A percentile compares a stretch with the other conserved stretches of the same genome.
Conservation (phyloP, 2,797 vertebrate species). For the Scyliorhinus canicula region DNA sequence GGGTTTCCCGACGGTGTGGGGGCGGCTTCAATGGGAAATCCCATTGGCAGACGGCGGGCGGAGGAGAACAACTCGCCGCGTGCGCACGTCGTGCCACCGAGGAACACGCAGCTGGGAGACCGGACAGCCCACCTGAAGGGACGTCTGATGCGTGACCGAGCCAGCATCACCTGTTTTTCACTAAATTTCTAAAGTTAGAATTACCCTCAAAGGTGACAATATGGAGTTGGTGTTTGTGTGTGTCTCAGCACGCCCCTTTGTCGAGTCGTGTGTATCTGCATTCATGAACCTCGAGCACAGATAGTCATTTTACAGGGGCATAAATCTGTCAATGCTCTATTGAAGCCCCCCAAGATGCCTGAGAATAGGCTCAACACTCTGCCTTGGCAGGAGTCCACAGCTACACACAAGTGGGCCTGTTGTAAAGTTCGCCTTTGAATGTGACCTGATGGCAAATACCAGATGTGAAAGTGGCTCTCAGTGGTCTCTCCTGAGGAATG, state of each 20-base stretch:
- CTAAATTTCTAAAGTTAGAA: background rate
- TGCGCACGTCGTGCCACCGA: no score
- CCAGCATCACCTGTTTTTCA: background rate
- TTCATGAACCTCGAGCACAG: background rate
- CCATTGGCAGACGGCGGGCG: no score
- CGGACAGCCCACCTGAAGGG: no score
- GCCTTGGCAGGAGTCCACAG: background rate
- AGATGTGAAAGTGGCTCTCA: conserved; percentile 10
- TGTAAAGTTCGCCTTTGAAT: background rate
- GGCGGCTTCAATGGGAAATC: no score
- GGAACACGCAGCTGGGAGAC: no score
- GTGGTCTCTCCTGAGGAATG: conserved; percentile 9
- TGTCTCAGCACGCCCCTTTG: no score
- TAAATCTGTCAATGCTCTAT: background rate
- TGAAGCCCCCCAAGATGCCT: background rate
- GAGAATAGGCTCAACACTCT: background rate
- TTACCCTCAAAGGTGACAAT: background rate
- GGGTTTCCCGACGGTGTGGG: no score
- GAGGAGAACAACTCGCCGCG: no score
- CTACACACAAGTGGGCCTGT: background rate
- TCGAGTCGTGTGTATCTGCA: background rate
- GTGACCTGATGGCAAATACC: conserved; percentile 8
- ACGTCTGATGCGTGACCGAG: background rate
- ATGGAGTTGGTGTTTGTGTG: background rate
- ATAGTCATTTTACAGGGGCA: background rate